These are phyloP conservation scores for Atrichornis clamosus DNA, from an alignment of 2,113 vertebrate genomes.

Conservation along the genomic window DNA sequence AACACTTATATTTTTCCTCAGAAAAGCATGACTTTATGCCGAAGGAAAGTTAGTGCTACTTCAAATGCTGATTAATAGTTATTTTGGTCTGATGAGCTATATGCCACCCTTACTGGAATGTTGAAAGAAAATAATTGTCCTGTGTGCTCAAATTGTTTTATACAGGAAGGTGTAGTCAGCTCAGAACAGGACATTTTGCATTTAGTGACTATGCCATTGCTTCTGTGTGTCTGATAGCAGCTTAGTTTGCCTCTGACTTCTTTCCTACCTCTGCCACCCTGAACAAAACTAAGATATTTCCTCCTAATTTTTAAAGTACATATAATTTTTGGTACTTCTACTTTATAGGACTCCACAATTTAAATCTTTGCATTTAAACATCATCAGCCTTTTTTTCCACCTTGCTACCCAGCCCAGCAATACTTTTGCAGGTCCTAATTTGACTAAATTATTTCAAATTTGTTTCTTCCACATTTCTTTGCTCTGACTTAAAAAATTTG, in stretches of 20 bases:
- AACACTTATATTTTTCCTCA: not conserved
- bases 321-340: not conserved
- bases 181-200: not conserved
- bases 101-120: not conserved
- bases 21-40: not conserved
- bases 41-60: not conserved
- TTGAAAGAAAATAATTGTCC: not conserved
- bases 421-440: not conserved
- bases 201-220: not conserved
- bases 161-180: not conserved
- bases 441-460: not conserved
- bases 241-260: not conserved
- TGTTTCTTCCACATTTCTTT: not conserved
- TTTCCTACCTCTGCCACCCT: fast-evolving
- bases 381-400: not conserved
- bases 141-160: not conserved
- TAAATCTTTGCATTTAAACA: not conserved
- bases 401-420: not conserved
- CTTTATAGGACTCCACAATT: not conserved
- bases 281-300: not conserved
- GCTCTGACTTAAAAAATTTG: not conserved
- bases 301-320: not conserved
- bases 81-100: not conserved
- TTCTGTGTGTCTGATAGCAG: not conserved
- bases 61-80: not conserved